phyloP scores from a whole-genome alignment of 2,113 vertebrate genomes.

The Atherinomorus stipes region DNA sequence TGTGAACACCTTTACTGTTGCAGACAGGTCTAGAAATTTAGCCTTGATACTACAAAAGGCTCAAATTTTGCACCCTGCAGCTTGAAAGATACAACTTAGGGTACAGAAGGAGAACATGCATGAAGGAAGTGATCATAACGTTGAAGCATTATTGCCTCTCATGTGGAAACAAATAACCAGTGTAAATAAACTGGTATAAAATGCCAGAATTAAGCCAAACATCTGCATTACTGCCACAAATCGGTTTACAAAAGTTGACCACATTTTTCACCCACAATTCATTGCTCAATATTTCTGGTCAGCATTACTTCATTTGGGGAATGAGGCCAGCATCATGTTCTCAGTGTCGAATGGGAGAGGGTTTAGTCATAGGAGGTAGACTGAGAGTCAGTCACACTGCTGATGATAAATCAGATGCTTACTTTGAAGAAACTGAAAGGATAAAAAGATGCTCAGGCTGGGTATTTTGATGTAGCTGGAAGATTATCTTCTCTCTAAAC shows the following conservation, averaged over 20 bases:
- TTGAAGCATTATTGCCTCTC: no score
- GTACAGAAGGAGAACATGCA: neutral
- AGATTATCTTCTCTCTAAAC: neutral
- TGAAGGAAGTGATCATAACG: neutral
- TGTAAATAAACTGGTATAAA: no score
- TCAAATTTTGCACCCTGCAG: conserved; percentile 4
- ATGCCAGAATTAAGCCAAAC: neutral
- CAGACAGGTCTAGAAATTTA: conserved; percentile 3
- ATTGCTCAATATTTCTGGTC: conserved; percentile 6
- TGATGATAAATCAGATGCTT: neutral
- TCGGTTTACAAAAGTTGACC: neutral
- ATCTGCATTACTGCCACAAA: neutral
- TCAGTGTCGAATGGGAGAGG: conserved; percentile 37
- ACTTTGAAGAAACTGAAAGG: neutral
- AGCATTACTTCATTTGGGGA: neutral
- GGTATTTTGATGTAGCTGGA: neutral
- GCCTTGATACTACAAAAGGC: neutral
- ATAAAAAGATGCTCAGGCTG: neutral
- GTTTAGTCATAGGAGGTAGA: conserved; percentile 35
- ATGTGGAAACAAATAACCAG: no score
- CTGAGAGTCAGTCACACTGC: conserved; percentile 29
- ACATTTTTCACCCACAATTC: neutral
- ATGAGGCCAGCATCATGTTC: neutral
- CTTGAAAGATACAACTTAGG: conserved; percentile 1
- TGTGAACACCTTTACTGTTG: conserved; percentile 8